phyloP scores from a whole-genome alignment of 2,888 invertebrate genomes.

The Sphinx pinastri region DNA sequence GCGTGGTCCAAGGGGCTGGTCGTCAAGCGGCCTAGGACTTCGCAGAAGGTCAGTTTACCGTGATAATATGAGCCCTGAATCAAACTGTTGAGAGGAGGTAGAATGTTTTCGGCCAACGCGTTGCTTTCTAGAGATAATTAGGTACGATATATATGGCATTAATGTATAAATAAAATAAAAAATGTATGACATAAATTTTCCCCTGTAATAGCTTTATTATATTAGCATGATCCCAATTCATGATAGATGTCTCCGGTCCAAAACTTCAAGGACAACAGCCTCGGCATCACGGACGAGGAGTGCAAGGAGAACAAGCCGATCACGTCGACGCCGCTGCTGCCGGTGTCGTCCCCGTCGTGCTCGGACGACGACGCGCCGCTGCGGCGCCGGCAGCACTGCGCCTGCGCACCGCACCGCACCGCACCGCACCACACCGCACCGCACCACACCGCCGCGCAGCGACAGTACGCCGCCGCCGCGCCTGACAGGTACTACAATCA shows the following conservation, averaged over 20 bases:
- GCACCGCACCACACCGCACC: no score
- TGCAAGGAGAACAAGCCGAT: conserved; percentile 81
- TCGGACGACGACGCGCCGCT: conserved; percentile 73
- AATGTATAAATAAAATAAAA: no score
- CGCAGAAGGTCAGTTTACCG: conserved; percentile 60
- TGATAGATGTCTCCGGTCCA: conserved; percentile 36
- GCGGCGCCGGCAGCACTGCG: conserved; percentile 58
- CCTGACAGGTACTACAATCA: conserved; percentile 52
- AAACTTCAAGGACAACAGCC: conserved; percentile 65
- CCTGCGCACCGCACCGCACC: conserved; percentile 53
- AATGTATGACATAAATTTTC: no score
- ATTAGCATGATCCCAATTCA: neutral
- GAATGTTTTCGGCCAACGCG: no score
- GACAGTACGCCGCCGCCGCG: conserved; percentile 57
- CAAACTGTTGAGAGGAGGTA: neutral
- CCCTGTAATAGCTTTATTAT: no score
- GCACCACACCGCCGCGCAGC: no score
- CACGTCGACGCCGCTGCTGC: conserved; percentile 72
- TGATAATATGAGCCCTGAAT: neutral
- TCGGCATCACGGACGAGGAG: conserved; percentile 77
- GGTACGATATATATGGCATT: no score
- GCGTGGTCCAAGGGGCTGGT: conserved; percentile 77
- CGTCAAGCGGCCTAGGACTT: conserved; percentile 64
- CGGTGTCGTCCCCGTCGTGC: conserved; percentile 43
- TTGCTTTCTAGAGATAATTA: no score